These are phyloP conservation scores for Brachionus plicatilis DNA, from an alignment of 1,140 invertebrate genomes.

Conservation along the genomic window DNA sequence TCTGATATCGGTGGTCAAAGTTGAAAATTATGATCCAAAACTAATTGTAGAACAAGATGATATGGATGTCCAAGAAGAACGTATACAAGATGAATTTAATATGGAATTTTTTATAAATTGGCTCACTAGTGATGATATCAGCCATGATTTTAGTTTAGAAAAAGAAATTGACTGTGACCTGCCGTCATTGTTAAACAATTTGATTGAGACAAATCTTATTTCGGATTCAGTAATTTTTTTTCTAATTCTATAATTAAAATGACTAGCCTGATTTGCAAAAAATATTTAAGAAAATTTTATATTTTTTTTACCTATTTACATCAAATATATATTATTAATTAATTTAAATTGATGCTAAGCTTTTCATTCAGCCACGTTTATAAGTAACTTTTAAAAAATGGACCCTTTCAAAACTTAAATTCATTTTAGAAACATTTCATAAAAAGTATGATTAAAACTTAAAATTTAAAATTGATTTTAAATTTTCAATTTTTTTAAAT, in stretches of 20 bases:
- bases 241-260: neutral
- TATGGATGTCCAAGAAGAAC: neutral
- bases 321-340: no score
- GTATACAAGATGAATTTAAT: constrained; percentile 15
- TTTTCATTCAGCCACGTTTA: no score
- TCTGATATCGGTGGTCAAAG: neutral
- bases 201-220: neutral
- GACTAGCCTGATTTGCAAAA: neutral
- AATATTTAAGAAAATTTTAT: no score
- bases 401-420: no score
- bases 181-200: neutral
- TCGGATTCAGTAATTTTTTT: neutral
- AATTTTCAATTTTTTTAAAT: no score
- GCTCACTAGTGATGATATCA: neutral
- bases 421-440: no score
- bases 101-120: constrained; percentile 33
- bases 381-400: no score
- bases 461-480: no score
- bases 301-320: no score
- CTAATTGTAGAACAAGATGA: neutral
- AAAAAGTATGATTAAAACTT: no score
- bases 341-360: no score
- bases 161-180: constrained; percentile 1
- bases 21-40: neutral
- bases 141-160: neutral